A percentile compares a stretch with the other conserved stretches of the same genome.
These are phyloP conservation scores for Trogon melanurus DNA, from an alignment of 2,113 vertebrate genomes.

Conservation along the genomic window DNA sequence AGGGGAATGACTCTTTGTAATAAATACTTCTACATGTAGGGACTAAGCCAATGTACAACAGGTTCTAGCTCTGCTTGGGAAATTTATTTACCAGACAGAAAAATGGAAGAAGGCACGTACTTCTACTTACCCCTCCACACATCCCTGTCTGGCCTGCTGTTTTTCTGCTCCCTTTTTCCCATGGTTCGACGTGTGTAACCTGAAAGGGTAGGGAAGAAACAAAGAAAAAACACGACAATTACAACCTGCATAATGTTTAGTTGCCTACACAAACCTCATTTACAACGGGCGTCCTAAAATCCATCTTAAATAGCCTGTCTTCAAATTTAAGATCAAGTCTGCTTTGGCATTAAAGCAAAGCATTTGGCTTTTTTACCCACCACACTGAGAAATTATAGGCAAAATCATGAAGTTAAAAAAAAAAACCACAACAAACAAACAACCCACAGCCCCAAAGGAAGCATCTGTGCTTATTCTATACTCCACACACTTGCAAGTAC, in stretches of 20 bases:
- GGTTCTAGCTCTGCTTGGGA: neutral
- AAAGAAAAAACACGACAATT: conserved; percentile 4
- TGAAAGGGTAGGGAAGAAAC: conserved; percentile 47
- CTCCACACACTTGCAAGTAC: rapidly evolving
- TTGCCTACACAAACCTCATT: neutral
- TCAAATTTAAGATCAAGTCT: neutral
- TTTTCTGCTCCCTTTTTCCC: conserved; percentile 99
- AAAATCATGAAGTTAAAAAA: neutral
- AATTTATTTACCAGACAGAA: conserved; percentile 56
- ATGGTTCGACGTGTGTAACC: conserved; percentile 95
- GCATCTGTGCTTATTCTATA: neutral
- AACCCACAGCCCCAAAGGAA: neutral
- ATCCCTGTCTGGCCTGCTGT: conserved; percentile 99
- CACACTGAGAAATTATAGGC: neutral
- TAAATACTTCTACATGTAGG: neutral
- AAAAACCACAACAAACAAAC: neutral
- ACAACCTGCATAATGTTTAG: conserved; percentile 35
- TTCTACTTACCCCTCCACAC: conserved; percentile 99
- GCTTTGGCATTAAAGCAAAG: neutral
- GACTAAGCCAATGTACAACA: neutral
- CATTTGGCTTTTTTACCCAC: neutral
- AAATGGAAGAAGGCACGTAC: conserved; percentile 92
- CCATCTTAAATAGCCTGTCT: neutral
- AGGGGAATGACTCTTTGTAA: neutral
- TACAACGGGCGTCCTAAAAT: neutral